phyloP scores from a whole-genome alignment of 1,140 invertebrate genomes.

The Chrysomallon squamiferum region DNA sequence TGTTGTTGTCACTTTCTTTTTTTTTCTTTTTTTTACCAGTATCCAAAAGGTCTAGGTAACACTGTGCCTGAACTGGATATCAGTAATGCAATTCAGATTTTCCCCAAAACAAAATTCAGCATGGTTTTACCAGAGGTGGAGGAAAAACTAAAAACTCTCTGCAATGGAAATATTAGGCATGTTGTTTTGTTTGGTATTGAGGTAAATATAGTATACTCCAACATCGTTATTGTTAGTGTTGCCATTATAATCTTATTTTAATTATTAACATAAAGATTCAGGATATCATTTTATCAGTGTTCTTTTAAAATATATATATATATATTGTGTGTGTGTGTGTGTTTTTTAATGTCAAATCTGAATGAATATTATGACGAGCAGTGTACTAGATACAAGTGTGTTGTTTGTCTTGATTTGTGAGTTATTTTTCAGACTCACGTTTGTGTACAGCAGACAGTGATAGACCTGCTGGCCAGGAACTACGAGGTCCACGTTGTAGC shows the following conservation, averaged over 20 bases:
- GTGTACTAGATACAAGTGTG: too few species aligned
- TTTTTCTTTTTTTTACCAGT: constrained; percentile 62
- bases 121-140: constrained; percentile 82
- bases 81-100: constrained; percentile 68
- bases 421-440: constrained; percentile 76
- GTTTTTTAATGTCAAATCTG: too few species aligned
- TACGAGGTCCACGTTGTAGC: constrained; percentile 83
- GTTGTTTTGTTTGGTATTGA: constrained; percentile 87
- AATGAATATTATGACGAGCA: too few species aligned
- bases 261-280: too few species aligned
- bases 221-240: background rate
- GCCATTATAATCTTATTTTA: background rate
- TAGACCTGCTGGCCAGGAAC: constrained; percentile 75
- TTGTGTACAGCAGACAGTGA: constrained; percentile 87
- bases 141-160: constrained; percentile 55
- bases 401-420: too few species aligned
- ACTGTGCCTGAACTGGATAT: constrained; percentile 75
- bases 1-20: too few species aligned
- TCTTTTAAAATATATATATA: too few species aligned
- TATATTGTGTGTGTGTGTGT: too few species aligned
- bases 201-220: constrained; percentile 50
- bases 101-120: constrained; percentile 83
- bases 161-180: constrained; percentile 60
- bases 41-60: constrained; percentile 78
- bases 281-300: too few species aligned